Evolutionary conservation across 64 coral and sea anemone genomes (phyloP).

Genomic region (Pachyseris speciosa): DNA sequence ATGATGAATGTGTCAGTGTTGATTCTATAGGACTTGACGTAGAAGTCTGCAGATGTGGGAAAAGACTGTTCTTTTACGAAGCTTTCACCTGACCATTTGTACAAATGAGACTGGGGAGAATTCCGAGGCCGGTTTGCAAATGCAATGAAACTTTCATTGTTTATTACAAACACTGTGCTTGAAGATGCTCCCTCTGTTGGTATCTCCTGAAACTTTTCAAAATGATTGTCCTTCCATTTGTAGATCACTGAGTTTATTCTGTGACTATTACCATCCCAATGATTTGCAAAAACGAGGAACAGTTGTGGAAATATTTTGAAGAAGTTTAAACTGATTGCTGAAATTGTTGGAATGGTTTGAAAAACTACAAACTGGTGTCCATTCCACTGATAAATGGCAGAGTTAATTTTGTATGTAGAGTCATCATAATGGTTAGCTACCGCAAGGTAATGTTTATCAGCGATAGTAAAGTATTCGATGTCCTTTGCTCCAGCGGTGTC

Average conservation of each 20-base stretch:
- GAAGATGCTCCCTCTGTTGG: neutral
- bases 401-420: neutral
- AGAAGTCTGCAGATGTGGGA: neutral
- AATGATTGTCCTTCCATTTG: neutral
- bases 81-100: too few species aligned
- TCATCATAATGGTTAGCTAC: neutral
- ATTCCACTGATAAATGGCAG: neutral
- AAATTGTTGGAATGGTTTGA: slow-evolving; percentile 15
- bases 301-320: neutral
- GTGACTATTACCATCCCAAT: too few species aligned
- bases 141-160: neutral
- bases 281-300: slow-evolving; percentile 13
- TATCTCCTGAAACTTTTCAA: neutral
- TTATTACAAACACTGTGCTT: neutral
- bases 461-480: neutral
- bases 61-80: neutral
- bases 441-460: neutral
- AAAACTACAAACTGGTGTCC: neutral
- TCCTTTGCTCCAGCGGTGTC: neutral
- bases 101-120: too few species aligned
- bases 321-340: neutral
- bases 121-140: neutral
- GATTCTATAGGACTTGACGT: slow-evolving; percentile 32
- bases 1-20: slow-evolving; percentile 46
- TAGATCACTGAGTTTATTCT: neutral